Conservation (phyloP, 2,888 invertebrate species). For the Zygothrica quintamaculata region DNA sequence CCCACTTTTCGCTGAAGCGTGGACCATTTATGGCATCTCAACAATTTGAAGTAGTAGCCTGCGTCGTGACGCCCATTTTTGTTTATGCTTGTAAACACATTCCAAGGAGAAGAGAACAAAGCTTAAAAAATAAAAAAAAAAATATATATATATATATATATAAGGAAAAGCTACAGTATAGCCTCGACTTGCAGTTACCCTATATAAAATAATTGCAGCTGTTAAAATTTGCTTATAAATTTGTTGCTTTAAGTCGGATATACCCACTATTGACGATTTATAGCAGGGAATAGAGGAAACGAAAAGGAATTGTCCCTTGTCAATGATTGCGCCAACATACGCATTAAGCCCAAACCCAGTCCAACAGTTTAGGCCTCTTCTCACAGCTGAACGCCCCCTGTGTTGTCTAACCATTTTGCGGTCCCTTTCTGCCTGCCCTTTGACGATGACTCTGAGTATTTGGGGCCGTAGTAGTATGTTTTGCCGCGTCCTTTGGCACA, state of each 20-base stretch:
- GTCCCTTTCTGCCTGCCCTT: conserved; percentile 6
- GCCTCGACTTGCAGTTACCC: conserved; percentile 1
- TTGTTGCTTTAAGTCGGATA: background rate
- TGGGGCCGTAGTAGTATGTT: conserved; percentile 49
- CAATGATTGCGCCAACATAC: conserved; percentile 49
- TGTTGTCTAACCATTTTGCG: conserved; percentile 12
- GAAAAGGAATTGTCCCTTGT: conserved; percentile 56
- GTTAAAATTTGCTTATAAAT: too few species aligned
- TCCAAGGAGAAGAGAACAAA: conserved; percentile 46
- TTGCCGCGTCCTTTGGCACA: conserved; percentile 52
- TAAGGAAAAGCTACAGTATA: background rate
- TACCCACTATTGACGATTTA: conserved; percentile 1
- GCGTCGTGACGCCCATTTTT: conserved; percentile 48
- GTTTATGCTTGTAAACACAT: conserved; percentile 67
- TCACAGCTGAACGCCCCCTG: conserved; percentile 20
- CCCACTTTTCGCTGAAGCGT: background rate
- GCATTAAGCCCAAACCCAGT: conserved; percentile 14
- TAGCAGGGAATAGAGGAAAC: background rate
- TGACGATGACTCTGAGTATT: conserved; percentile 12
- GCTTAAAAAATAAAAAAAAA: conserved; percentile 30
- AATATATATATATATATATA: too few species aligned
- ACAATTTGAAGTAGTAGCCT: conserved; percentile 73
- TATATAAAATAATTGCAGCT: too few species aligned
- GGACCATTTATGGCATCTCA: conserved; percentile 67
- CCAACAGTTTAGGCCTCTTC: conserved; percentile 1